Percentiles rank a stretch among this genome's conserved stretches.
These are phyloP conservation scores for Telmatochromis sp. DNA, from an alignment of 2,113 vertebrate species.

Conservation along the genomic window DNA sequence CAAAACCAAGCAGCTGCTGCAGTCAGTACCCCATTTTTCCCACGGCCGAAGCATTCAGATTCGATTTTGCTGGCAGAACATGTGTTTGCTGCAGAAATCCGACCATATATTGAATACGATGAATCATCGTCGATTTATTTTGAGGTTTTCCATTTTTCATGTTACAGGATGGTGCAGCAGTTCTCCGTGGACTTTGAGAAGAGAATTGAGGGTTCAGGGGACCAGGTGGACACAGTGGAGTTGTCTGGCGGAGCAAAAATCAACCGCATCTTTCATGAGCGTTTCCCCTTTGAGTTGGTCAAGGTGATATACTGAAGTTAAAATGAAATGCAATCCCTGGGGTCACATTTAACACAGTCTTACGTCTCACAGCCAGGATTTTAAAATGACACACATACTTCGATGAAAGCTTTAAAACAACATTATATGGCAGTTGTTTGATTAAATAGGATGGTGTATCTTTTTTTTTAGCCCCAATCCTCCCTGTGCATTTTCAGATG, in stretches of 20 bases:
- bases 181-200: constrained; percentile 96
- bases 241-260: constrained; percentile 91
- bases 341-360: background rate
- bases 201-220: constrained; percentile 90
- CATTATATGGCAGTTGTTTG: background rate
- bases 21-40: constrained; percentile 72
- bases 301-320: constrained; percentile 72
- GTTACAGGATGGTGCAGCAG: constrained; percentile 90
- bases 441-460: background rate
- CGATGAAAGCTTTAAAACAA: background rate
- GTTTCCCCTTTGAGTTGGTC: constrained; percentile 92
- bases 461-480: background rate
- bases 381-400: background rate
- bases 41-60: background rate
- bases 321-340: background rate
- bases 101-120: background rate
- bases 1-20: constrained; percentile 90
- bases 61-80: background rate
- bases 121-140: background rate
- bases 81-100: background rate
- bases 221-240: constrained; percentile 93
- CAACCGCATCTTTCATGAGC: constrained; percentile 93
- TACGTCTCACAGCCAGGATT: background rate
- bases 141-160: background rate
- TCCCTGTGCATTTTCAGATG: background rate